These are phyloP conservation scores for Semnornis frantzii DNA, from an alignment of 2,113 vertebrate genomes.

Conservation along the genomic window DNA sequence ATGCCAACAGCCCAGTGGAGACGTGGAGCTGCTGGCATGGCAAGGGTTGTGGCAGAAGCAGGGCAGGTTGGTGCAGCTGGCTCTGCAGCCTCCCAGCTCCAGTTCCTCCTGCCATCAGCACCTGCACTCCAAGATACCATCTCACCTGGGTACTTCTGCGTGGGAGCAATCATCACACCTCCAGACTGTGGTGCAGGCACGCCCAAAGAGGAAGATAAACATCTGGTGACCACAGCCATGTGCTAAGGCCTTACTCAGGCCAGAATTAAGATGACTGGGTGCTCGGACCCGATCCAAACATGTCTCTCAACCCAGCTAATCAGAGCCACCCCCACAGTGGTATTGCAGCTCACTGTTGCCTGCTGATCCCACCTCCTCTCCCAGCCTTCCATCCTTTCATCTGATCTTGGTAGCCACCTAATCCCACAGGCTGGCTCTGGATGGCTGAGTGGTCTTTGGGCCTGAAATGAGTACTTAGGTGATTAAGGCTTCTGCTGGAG, in stretches of 20 bases:
- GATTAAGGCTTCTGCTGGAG: not conserved
- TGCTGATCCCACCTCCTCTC: not conserved
- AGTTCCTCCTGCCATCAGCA: not conserved
- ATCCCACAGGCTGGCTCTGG: not conserved
- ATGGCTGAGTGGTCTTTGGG: not conserved
- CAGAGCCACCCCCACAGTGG: not conserved
- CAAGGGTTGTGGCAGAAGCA: not conserved
- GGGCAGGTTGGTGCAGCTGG: not conserved
- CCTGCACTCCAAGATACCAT: not conserved
- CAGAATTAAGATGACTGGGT: not conserved
- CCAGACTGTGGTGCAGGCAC: not conserved
- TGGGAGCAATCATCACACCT: not conserved
- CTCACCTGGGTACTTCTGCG: not conserved
- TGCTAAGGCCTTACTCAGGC: not conserved
- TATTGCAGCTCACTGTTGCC: not conserved
- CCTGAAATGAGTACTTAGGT: not conserved
- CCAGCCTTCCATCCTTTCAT: not conserved
- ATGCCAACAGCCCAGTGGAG: not conserved
- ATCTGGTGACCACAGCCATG: conserved; percentile 31
- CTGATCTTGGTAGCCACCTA: not conserved
- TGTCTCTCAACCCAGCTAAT: not conserved
- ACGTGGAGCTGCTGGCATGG: rapidly evolving
- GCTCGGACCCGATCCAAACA: not conserved
- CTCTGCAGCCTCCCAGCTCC: not conserved
- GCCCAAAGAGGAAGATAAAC: conserved; percentile 33